Evolutionary conservation across 2,797 vertebrate genomes (phyloP).

Genomic region (Chloroceryle amazona): DNA sequence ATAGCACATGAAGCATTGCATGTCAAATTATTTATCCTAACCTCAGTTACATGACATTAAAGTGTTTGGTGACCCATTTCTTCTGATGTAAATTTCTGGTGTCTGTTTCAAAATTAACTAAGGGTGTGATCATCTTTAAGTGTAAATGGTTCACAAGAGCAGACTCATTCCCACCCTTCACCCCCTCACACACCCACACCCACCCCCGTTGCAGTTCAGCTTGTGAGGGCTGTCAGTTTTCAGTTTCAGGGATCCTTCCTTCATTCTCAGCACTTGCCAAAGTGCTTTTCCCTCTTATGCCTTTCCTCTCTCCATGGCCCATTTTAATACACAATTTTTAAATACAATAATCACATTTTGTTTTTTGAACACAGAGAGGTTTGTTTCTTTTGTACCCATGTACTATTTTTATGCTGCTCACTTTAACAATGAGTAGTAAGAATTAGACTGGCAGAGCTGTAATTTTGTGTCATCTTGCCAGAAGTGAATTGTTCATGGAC

Average conservation of each 20-base stretch:
- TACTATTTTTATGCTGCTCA: not conserved
- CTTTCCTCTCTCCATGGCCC: not conserved
- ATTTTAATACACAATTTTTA: not conserved
- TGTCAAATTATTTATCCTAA: not conserved
- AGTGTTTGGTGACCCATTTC: not conserved
- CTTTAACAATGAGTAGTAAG: not conserved
- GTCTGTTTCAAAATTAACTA: not conserved
- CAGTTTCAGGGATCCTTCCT: not conserved
- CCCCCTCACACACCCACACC: too few relatives aligned
- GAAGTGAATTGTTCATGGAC: not conserved
- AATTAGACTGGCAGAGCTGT: not conserved
- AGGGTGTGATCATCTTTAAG: not conserved
- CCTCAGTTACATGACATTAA: not conserved
- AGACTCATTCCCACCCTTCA: not conserved
- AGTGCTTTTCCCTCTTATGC: not conserved
- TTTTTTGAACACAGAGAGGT: not conserved
- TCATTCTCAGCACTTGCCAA: not conserved
- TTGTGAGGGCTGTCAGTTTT: accelerated
- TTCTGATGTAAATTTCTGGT: not conserved
- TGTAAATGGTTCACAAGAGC: not conserved
- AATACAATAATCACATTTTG: not conserved
- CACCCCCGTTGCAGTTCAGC: not conserved
- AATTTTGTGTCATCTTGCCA: not conserved
- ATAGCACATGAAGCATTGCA: not conserved
- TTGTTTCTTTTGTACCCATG: not conserved